Conservation (phyloP, 2,113 vertebrate genomes). For the Mugil cephalus region DNA sequence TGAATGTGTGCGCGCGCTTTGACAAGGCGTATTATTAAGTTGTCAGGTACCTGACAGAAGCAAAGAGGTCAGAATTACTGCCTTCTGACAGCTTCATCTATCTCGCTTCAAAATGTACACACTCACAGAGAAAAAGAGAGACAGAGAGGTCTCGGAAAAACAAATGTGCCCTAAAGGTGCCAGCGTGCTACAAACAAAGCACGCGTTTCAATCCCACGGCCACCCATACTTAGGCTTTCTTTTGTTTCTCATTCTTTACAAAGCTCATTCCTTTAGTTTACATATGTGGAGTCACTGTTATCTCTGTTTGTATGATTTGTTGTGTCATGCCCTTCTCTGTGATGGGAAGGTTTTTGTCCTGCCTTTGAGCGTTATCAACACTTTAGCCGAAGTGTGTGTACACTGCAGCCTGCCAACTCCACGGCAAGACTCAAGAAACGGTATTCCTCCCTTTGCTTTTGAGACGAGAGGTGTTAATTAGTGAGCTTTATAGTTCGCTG, state of each 20-base stretch:
- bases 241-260: neutral
- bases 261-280: neutral
- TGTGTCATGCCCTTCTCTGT: too few species aligned
- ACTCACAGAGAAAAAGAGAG: neutral
- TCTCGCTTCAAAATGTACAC: constrained; percentile 18
- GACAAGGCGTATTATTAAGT: constrained; percentile 58
- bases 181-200: neutral
- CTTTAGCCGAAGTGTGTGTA: too few species aligned
- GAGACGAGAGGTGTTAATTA: too few species aligned
- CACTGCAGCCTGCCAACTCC: too few species aligned
- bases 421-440: too few species aligned
- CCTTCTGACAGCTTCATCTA: constrained; percentile 52
- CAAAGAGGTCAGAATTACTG: constrained; percentile 59
- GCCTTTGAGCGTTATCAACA: too few species aligned
- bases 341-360: too few species aligned
- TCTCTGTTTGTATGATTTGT: too few species aligned
- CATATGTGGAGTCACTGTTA: neutral
- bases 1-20: constrained; percentile 25
- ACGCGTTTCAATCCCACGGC: neutral
- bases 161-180: constrained; percentile 9
- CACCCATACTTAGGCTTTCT: too few species aligned
- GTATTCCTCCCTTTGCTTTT: too few species aligned
- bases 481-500: too few species aligned
- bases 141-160: neutral
- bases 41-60: constrained; percentile 53